Conservation (phyloP, 2,797 vertebrate genomes). For the Melanotaenia parkinsoni region DNA sequence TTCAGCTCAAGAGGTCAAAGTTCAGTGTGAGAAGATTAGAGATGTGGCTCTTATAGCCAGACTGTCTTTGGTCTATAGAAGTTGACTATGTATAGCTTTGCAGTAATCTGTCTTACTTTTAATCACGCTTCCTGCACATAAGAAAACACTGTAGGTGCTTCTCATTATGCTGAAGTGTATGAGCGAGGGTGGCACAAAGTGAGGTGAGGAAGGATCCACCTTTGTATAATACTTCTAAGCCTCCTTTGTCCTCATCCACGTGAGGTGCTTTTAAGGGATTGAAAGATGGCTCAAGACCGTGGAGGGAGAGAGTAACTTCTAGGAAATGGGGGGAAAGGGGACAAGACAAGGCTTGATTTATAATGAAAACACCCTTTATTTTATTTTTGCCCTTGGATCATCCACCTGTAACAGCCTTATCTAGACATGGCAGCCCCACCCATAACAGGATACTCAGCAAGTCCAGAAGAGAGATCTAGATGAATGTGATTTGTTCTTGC, state of each 20-base stretch:
- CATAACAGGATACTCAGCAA: conserved; percentile 14
- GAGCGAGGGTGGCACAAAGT: not conserved
- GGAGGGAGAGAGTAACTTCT: not conserved
- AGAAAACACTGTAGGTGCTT: conserved; percentile 4
- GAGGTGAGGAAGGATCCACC: not conserved
- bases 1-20: conserved; percentile 15
- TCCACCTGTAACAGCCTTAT: conserved; percentile 1
- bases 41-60: conserved; percentile 37
- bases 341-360: not conserved
- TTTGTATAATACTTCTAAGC: conserved; percentile 5
- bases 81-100: conserved; percentile 36
- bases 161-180: not conserved
- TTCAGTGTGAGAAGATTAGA: conserved; percentile 43
- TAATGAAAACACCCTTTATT: conserved; percentile 4
- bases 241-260: conserved; percentile 1
- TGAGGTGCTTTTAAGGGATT: conserved; percentile 12
- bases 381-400: conserved; percentile 42
- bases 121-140: not conserved
- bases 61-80: conserved; percentile 31
- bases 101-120: conserved; percentile 62
- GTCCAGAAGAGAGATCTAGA: conserved; percentile 19
- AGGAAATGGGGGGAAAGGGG: not conserved
- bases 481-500: conserved; percentile 45
- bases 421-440: conserved; percentile 10
- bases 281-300: not conserved